Evolutionary conservation across 2,113 vertebrate species (phyloP), one percentile per base, ranked within the genome.

Genomic region (Ibidorhyncha struthersii): DNA sequence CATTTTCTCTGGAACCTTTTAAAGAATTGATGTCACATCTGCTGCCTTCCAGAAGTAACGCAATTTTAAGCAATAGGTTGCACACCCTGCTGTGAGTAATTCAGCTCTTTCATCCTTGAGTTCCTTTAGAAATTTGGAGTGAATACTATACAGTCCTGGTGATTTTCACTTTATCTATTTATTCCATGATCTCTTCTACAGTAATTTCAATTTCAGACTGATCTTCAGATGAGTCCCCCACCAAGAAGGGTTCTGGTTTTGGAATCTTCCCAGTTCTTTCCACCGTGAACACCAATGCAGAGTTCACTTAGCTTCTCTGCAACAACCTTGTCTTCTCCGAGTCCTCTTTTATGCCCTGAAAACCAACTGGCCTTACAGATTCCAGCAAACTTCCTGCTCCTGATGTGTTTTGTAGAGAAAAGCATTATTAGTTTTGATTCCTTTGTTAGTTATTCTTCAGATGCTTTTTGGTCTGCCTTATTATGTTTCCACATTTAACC

Each of bases 51-150:
- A 89, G 77, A 92, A 95, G 77, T 29, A 91, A 84, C 69, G 52
- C 91, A 94, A 89, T 96, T 95, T 93, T 96, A 89, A 95, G 86
- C 72, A 89, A 52, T 74, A 89, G 27, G 72, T 91, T 89, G 82
- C 67, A 82, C 29, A 84, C 26, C 80, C 91, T 87, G 89, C 86
- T 89, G 77, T 71, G 91, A 96, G 94, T 91, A 93, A 95, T 89
- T 93, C 83, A 87, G 69, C 47, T 89, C 65, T 79, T 95, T 94
- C 1, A 5, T 94, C 65, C 77, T 93, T 84, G 55, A 89, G 47
- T 86, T 93, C 69, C 81, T 93, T 93, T 53, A 93, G 84, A 96
- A 95, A 91, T 93, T 36, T 89, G 26, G 69, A 94, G 73, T 76
- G 47, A 63, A 63, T 91, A 43, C 91, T 62, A 22, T 30, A 72